Conservation (phyloP, 2,888 invertebrate species). For the Aspidiotus rigidus region DNA sequence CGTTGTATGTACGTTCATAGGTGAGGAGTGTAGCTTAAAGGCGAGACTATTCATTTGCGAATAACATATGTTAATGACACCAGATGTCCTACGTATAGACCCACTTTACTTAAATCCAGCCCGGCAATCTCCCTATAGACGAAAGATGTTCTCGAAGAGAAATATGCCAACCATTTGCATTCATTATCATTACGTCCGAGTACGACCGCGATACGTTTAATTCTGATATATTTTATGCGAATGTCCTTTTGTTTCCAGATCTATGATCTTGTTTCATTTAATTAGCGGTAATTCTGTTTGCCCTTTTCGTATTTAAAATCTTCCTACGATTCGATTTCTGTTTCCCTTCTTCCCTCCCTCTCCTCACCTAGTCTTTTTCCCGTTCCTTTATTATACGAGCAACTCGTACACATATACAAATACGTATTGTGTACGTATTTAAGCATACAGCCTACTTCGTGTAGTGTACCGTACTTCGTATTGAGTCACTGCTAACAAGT, state of each 20-base stretch:
- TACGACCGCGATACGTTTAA: constrained; percentile 12
- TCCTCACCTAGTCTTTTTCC: too few species aligned
- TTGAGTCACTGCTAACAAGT: too few species aligned
- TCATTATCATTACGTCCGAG: constrained; percentile 32
- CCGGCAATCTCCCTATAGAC: constrained; percentile 20
- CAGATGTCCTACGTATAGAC: constrained; percentile 14
- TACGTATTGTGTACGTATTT: too few species aligned
- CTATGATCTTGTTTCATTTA: constrained; percentile 33
- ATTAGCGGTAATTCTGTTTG: constrained; percentile 31
- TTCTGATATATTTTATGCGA: constrained; percentile 30
- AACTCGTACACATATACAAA: too few species aligned
- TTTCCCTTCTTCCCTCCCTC: too few species aligned
- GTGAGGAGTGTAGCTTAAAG: constrained; percentile 7
- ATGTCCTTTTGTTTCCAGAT: constrained; percentile 32
- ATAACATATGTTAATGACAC: constrained; percentile 34
- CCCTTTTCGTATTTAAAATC: constrained; percentile 10
- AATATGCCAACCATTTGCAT: constrained; percentile 31
- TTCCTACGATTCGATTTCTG: too few species aligned
- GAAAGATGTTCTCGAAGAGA: constrained; percentile 20
- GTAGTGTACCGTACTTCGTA: too few species aligned
- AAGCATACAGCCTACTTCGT: too few species aligned
- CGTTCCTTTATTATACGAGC: too few species aligned
- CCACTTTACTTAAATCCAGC: constrained; percentile 30
- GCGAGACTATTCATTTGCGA: constrained; percentile 32
- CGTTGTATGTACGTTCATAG: too few species aligned